Conservation (phyloP, 2,797 vertebrate species). For the Pampus argenteus region DNA sequence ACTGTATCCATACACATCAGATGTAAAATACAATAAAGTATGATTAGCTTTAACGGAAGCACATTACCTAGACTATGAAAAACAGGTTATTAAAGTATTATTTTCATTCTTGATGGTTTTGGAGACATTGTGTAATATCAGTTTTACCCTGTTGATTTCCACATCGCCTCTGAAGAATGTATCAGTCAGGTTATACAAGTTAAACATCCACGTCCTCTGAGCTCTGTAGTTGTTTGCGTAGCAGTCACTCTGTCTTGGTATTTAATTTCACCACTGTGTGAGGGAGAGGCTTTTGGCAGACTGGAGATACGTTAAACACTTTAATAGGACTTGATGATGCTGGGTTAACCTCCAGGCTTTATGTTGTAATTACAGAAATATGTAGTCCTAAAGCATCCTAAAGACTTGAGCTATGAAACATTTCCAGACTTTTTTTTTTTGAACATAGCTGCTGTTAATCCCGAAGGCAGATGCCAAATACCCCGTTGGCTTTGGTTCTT, state of each 20-base stretch:
- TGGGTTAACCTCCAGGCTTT: slow-evolving; percentile 39
- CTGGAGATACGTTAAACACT: slow-evolving; percentile 46
- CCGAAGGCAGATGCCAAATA: background rate
- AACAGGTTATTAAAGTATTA: background rate
- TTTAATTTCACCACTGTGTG: slow-evolving; percentile 52
- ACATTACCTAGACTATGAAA: background rate
- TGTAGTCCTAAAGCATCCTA: slow-evolving; percentile 2
- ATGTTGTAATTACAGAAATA: slow-evolving; percentile 27
- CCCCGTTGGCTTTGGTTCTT: background rate
- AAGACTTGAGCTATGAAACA: background rate
- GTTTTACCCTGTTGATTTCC: background rate
- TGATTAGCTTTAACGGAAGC: background rate
- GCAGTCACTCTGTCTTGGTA: slow-evolving; percentile 41
- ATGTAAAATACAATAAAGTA: background rate
- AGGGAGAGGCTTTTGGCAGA: slow-evolving; percentile 42
- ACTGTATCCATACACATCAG: background rate
- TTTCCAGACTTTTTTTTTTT: slow-evolving; percentile 16
- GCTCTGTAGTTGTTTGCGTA: slow-evolving; percentile 46
- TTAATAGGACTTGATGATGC: slow-evolving; percentile 35
- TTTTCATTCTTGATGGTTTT: background rate
- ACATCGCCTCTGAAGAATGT: background rate
- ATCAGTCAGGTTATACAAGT: slow-evolving; percentile 18
- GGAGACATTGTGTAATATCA: background rate
- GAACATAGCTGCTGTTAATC: background rate
- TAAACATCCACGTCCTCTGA: slow-evolving; percentile 3